These are phyloP conservation scores for Notiomystis cincta DNA, from an alignment of 2,113 vertebrate genomes.

Conservation along the genomic window DNA sequence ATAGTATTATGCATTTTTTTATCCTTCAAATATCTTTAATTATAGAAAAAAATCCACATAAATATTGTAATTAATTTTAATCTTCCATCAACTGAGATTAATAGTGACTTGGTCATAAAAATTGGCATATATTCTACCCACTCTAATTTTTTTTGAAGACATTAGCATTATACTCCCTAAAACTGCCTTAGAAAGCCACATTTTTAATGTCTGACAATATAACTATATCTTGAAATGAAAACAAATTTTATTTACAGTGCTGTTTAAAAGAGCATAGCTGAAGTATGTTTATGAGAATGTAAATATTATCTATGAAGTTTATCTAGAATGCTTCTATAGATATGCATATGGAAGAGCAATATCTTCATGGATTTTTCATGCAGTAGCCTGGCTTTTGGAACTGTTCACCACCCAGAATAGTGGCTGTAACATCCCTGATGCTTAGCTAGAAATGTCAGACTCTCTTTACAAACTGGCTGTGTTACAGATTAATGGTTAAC, in stretches of 20 bases:
- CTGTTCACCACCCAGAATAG: neutral
- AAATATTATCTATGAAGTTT: neutral
- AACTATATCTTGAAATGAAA: neutral
- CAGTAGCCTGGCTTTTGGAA: neutral
- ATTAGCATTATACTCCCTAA: neutral
- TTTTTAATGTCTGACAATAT: neutral
- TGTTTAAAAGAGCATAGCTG: neutral
- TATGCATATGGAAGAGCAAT: neutral
- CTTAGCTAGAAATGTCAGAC: neutral
- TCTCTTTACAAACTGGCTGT: neutral
- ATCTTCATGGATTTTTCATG: neutral
- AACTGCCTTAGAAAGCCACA: neutral
- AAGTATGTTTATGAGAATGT: neutral
- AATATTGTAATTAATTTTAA: neutral
- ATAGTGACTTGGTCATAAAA: neutral
- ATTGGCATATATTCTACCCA: neutral
- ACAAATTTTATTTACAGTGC: neutral
- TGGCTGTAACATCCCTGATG: neutral
- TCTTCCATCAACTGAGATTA: neutral
- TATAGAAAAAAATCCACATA: neutral
- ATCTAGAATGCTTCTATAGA: neutral
- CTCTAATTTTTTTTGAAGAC: neutral
- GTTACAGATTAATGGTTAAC: neutral
- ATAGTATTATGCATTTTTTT: neutral
- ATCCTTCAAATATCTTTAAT: neutral